phyloP scores from a whole-genome alignment of 1,140 invertebrate species.

The Lepidurus packardi region DNA sequence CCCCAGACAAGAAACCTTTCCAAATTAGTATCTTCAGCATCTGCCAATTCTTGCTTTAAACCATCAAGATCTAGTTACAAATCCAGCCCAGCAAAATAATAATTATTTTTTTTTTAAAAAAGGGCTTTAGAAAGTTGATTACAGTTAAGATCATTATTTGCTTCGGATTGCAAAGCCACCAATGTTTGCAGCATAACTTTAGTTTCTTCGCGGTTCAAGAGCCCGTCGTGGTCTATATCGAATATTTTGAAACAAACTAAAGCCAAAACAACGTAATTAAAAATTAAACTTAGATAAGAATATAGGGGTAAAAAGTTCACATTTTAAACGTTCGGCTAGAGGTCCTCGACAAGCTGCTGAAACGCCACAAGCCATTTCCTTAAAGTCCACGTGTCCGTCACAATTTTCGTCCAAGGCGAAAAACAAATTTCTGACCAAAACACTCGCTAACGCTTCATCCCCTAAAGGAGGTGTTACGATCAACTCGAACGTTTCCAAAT shows the following conservation, averaged over 20 bases:
- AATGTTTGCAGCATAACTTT: neutral
- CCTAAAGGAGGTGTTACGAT: slow-evolving; percentile 27
- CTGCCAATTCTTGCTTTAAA: slow-evolving; percentile 35
- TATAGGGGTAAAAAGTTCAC: slow-evolving; percentile 51
- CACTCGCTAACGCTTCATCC: neutral
- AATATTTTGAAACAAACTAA: slow-evolving; percentile 87
- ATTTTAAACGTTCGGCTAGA: slow-evolving; percentile 75
- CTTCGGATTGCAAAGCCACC: neutral
- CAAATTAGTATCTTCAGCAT: slow-evolving; percentile 50
- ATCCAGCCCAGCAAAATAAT: neutral
- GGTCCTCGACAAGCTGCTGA: slow-evolving; percentile 82
- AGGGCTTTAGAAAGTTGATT: neutral
- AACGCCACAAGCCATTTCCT: slow-evolving; percentile 84
- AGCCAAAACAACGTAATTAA: slow-evolving; percentile 43
- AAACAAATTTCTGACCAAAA: slow-evolving; percentile 58
- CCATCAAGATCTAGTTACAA: neutral
- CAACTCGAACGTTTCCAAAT: slow-evolving; percentile 50
- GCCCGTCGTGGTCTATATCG: slow-evolving; percentile 70
- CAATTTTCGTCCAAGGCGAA: slow-evolving; percentile 82
- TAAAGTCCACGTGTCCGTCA: slow-evolving; percentile 84
- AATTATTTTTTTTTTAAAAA: neutral
- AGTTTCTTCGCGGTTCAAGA: slow-evolving; percentile 60
- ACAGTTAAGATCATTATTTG: neutral
- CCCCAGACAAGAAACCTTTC: slow-evolving; percentile 83
- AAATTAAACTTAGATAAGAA: slow-evolving; percentile 9